These are phyloP conservation scores for Microcebus tavaratra DNA, from an alignment of 2,113 vertebrate genomes.

Conservation along the genomic window DNA sequence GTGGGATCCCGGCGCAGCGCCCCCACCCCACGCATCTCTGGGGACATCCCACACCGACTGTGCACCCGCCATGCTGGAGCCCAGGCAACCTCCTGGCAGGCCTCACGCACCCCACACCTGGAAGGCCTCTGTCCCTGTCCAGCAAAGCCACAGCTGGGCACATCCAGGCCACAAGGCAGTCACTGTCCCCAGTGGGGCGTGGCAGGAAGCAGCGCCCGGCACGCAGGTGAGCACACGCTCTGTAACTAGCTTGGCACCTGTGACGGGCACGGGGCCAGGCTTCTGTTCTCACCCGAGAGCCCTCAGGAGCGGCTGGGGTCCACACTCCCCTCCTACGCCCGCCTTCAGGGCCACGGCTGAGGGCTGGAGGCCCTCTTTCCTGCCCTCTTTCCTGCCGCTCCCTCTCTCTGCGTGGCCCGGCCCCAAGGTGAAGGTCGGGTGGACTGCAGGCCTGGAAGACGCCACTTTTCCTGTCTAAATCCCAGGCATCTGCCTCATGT, in stretches of 20 bases:
- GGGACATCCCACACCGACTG: accelerated
- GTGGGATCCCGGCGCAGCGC: accelerated
- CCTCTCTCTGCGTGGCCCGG: neutral
- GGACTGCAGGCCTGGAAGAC: neutral
- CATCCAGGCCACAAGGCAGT: neutral
- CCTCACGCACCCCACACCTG: neutral
- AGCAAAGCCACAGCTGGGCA: neutral
- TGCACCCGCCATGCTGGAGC: neutral
- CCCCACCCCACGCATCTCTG: neutral
- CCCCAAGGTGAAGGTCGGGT: accelerated
- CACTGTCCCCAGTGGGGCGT: neutral
- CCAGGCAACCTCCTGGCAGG: neutral
- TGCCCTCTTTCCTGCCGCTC: too few relatives aligned
- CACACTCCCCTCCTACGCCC: neutral
- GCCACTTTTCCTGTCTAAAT: neutral
- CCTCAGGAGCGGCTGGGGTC: neutral
- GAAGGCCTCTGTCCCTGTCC: neutral
- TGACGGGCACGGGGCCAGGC: too few relatives aligned
- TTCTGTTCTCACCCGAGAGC: neutral
- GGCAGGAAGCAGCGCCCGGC: too few relatives aligned
- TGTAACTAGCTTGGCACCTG: neutral
- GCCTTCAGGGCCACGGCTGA: neutral
- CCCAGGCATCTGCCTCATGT: accelerated
- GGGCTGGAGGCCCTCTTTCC: neutral
- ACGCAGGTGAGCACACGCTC: neutral